phyloP scores from a whole-genome alignment of 2,797 vertebrate species.

The Tachyglossus aculeatus region DNA sequence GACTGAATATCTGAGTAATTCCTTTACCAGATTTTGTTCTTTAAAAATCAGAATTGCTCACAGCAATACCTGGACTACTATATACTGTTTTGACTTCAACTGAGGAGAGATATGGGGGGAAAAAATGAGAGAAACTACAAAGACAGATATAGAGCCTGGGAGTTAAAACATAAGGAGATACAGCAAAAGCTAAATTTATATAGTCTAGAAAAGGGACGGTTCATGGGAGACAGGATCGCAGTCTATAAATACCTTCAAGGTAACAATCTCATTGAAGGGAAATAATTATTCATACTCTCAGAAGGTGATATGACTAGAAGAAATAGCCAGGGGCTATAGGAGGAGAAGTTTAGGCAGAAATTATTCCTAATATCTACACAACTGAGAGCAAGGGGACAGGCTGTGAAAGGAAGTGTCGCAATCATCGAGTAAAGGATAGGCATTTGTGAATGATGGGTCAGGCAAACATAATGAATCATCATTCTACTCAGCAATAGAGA shows the following conservation, averaged over 20 bases:
- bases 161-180: constrained; percentile 41
- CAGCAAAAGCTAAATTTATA: constrained; percentile 38
- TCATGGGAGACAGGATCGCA: constrained; percentile 11
- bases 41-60: constrained; percentile 37
- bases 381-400: background rate
- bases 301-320: constrained; percentile 38
- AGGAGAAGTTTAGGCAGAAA: constrained; percentile 28
- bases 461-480: too few relatives aligned
- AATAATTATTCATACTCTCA: constrained; percentile 44
- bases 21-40: background rate
- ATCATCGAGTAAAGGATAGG: too few relatives aligned
- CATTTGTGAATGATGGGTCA: too few relatives aligned
- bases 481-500: too few relatives aligned
- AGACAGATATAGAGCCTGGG: constrained; percentile 27
- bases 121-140: constrained; percentile 24
- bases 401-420: constrained; percentile 1
- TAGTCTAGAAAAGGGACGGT: constrained; percentile 14
- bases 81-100: constrained; percentile 14
- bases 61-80: background rate
- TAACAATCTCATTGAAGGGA: constrained; percentile 57
- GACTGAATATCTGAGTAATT: constrained; percentile 23
- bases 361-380: constrained; percentile 10
- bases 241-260: constrained; percentile 50
- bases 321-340: constrained; percentile 35
- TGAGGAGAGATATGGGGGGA: constrained; percentile 47